Evolutionary conservation across 2,888 invertebrate genomes (phyloP).

Genomic region (Cephus nigrinus): DNA sequence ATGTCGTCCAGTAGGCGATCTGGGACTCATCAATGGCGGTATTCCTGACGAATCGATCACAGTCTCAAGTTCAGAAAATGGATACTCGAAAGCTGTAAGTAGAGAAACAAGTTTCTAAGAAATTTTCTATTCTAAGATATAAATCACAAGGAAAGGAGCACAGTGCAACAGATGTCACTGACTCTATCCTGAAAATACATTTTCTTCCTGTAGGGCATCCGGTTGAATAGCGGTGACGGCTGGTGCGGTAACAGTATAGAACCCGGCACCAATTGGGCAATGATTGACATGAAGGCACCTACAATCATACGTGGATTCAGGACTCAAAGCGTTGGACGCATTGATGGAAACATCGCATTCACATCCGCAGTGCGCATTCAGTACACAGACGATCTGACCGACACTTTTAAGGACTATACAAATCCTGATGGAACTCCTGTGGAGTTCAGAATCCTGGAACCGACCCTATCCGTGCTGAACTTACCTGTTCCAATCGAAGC

Average conservation of each 20-base stretch:
- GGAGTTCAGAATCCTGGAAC: conserved; percentile 90
- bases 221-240: conserved; percentile 84
- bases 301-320: conserved; percentile 91
- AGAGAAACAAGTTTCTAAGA: conserved; percentile 8
- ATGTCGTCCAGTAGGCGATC: conserved; percentile 89
- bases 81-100: conserved; percentile 83
- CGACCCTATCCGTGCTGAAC: conserved; percentile 90
- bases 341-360: conserved; percentile 86
- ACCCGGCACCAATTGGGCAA: conserved; percentile 89
- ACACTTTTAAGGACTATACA: conserved; percentile 89
- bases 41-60: conserved; percentile 91
- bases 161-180: no score
- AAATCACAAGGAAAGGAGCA: no score
- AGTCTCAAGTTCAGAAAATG: conserved; percentile 84
- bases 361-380: conserved; percentile 88
- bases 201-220: conserved; percentile 73
- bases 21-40: conserved; percentile 88
- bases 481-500: conserved; percentile 92
- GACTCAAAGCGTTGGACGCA: conserved; percentile 87
- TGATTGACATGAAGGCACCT: conserved; percentile 88
- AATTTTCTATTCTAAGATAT: background rate
- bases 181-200: no score
- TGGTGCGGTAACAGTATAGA: conserved; percentile 92
- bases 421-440: conserved; percentile 94
- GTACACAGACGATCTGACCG: conserved; percentile 89